Percentiles rank a stretch among this genome's conserved stretches.
Evolutionary conservation across 2,888 invertebrate genomes (phyloP).

Genomic region (Onchidella celtica): DNA sequence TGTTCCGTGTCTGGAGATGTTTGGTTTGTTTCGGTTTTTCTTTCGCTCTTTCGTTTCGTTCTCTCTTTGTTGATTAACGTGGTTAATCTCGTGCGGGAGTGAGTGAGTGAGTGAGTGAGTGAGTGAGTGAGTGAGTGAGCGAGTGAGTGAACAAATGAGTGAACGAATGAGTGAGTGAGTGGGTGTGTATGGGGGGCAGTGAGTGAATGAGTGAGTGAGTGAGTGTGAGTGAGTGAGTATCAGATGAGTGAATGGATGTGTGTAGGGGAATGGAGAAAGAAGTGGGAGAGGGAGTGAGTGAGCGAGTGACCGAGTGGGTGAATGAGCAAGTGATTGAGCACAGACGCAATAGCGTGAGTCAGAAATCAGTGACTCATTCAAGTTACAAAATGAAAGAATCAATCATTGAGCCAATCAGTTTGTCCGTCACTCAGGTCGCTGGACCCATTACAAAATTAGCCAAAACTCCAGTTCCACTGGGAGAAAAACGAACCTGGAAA

Average conservation of each 20-base stretch:
- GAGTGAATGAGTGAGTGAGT: background rate
- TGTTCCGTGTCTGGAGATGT: too few relatives aligned
- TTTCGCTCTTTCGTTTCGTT: too few relatives aligned
- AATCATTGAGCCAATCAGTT: too few relatives aligned
- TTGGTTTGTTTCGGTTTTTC: too few relatives aligned
- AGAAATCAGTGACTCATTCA: too few relatives aligned
- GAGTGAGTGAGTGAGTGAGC: background rate
- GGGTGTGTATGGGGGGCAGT: background rate
- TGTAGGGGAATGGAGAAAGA: background rate
- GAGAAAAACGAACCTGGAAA: too few relatives aligned
- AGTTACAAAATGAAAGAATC: too few relatives aligned
- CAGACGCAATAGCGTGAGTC: too few relatives aligned
- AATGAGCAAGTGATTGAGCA: background rate
- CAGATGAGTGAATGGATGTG: background rate
- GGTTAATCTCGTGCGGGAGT: background rate
- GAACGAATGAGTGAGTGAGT: background rate
- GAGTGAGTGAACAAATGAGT: background rate
- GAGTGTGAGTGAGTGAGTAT: background rate
- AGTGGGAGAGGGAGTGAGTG: background rate
- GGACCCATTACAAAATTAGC: too few relatives aligned
- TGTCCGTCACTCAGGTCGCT: too few relatives aligned
- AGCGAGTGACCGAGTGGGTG: background rate
- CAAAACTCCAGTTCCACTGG: too few relatives aligned
- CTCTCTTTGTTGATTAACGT: background rate
- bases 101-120: background rate